phyloP scores from a whole-genome alignment of 2,113 vertebrate species.

The Piliocolobus tephrosceles region DNA sequence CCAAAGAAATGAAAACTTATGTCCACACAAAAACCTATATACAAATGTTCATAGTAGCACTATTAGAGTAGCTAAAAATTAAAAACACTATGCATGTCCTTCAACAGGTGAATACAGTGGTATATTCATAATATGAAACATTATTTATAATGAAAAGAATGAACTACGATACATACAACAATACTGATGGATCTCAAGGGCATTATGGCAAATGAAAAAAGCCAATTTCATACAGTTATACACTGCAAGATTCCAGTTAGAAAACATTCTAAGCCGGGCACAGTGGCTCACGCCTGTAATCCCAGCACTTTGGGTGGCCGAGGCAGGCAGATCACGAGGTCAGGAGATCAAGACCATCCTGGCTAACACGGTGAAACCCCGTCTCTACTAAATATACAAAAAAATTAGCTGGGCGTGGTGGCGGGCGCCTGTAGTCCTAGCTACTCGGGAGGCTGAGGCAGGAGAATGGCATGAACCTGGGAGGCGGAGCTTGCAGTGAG shows the following conservation, averaged over 20 bases:
- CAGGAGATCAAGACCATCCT: too few species aligned
- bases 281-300: too few species aligned
- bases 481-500: too few species aligned
- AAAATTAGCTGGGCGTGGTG: too few species aligned
- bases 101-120: neutral
- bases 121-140: neutral
- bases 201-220: neutral
- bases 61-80: constrained; percentile 11
- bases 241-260: neutral
- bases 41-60: constrained; percentile 15
- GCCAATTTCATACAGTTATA: neutral
- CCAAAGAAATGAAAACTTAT: constrained; percentile 24
- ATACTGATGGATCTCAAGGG: neutral
- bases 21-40: neutral
- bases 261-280: neutral
- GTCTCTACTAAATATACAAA: too few species aligned
- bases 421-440: too few species aligned
- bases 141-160: constrained; percentile 7
- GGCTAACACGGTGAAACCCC: too few species aligned
- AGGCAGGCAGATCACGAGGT: too few species aligned
- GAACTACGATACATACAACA: neutral
- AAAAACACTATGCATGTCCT: neutral
- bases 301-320: too few species aligned
- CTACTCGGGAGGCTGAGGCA: too few species aligned
- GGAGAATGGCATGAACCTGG: too few species aligned